Conservation (phyloP, 2,113 vertebrate genomes). For the Pomatostomus ruficeps region DNA sequence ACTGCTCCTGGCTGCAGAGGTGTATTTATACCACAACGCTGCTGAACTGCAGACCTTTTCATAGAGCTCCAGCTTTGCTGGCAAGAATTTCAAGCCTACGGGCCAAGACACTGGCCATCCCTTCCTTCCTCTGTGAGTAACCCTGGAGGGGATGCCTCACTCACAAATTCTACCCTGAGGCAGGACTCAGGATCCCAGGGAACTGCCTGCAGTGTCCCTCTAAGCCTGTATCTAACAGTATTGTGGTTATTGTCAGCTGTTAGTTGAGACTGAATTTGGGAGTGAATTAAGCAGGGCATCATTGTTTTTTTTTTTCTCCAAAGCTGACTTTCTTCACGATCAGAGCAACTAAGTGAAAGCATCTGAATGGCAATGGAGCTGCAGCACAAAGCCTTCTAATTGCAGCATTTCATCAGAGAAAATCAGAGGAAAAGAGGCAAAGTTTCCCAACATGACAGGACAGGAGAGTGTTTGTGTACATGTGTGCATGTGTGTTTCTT, state of each 20-base stretch:
- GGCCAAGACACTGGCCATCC: background rate
- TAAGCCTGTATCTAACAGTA: background rate
- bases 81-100: background rate
- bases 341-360: background rate
- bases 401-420: background rate
- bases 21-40: background rate
- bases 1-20: background rate
- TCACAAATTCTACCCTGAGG: background rate
- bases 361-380: background rate
- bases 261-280: background rate
- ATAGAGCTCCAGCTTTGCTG: background rate
- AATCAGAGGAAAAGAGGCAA: background rate
- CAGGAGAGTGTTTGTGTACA: background rate
- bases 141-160: background rate
- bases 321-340: background rate
- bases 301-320: background rate
- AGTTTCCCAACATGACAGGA: background rate
- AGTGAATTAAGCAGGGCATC: background rate
- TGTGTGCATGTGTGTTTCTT: background rate
- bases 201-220: background rate
- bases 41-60: conserved; percentile 20
- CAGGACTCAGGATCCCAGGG: background rate
- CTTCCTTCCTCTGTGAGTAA: background rate
- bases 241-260: background rate
- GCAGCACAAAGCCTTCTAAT: background rate